Base-by-base conservation (phyloP, 2,888 invertebrate genomes). In the Mimachlamys varia region DNA sequence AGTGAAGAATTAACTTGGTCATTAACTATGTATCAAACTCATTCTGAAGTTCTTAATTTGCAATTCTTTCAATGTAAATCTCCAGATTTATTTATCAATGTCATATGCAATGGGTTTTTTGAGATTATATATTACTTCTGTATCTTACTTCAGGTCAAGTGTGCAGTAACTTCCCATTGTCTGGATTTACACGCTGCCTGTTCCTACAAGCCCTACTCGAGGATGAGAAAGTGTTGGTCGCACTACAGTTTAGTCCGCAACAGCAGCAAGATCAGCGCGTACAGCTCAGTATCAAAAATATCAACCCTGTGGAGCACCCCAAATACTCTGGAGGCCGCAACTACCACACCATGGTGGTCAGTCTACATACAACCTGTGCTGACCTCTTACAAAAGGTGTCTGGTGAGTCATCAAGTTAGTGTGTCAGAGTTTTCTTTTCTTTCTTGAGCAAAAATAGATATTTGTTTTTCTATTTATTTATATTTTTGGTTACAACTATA, bases 181-280 rank as follows among this genome's bases (percentile, higher is more conserved):
- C 98, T 0, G 98, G 99, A 13, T 99, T 99, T 97, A 98, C 98
- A 87, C 97, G 99, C 50, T 98, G 99, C 90, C 97, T 99, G 91
- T 98, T 99, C 93, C 97, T 99, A 90, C 98, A 99, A 95, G 97
- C 99, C 90, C 97, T 99, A 93, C 97, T 99, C 92, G 98, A 99
- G 95, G 98, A 98, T 95, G 98, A 99, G 97, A 98, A 98, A 94
- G 98, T 98, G 92, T 97, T 98, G 44, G 98, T 99, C 44, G 98
- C 98, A 94, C 97, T 99, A 91, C 97, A 93, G 76, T 93, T 94
- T 22, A 89, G 93, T 13, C 93, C 93, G 33, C 92, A 92, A 89
- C 93, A 94, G 90, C 93, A 93, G 88, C 94, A 93, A 88, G 92
- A 95, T 76, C 94, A 95, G 91, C 94, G 89, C 96, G 93, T 94